Conservation (phyloP, 2,797 vertebrate species). For the Takifugu ocellatus region DNA sequence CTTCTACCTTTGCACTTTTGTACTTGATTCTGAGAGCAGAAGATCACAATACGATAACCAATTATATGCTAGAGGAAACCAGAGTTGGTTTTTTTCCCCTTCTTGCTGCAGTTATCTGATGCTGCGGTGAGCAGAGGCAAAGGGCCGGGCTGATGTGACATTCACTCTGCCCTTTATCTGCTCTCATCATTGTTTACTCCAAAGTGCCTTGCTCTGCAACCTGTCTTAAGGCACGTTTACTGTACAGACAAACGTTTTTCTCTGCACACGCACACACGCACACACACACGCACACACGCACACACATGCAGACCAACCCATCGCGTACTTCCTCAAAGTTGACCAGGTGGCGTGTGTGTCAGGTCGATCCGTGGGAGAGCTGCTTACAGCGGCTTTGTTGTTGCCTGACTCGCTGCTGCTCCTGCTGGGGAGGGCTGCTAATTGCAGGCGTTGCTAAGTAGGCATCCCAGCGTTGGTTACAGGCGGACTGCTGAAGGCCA, state of each 20-base stretch:
- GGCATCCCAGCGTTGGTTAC: slow-evolving; percentile 41
- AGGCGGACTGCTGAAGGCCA: slow-evolving; percentile 36
- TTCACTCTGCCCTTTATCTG: slow-evolving; percentile 83
- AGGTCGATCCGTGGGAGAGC: slow-evolving; percentile 37
- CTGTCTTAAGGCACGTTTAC: slow-evolving; percentile 69
- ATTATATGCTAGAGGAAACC: slow-evolving; percentile 89
- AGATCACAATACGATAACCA: slow-evolving; percentile 85
- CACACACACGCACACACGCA: slow-evolving; percentile 1
- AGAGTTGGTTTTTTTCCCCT: slow-evolving; percentile 81
- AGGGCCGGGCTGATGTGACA: slow-evolving; percentile 80
- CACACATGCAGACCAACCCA: neutral
- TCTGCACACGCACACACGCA: neutral
- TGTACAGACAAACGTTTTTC: slow-evolving; percentile 23
- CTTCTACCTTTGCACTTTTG: slow-evolving; percentile 38
- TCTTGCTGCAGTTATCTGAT: slow-evolving; percentile 87
- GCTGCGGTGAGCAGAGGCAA: slow-evolving; percentile 80
- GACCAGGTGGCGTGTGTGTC: slow-evolving; percentile 25
- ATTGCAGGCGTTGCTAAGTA: slow-evolving; percentile 30
- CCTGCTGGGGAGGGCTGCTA: slow-evolving; percentile 24
- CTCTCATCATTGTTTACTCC: slow-evolving; percentile 85
- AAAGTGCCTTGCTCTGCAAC: slow-evolving; percentile 82
- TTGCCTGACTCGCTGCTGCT: slow-evolving; percentile 18
- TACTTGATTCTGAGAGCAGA: slow-evolving; percentile 67
- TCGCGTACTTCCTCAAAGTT: slow-evolving; percentile 10
- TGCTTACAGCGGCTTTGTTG: slow-evolving; percentile 8